These are phyloP conservation scores for Sebastes jordani DNA, from an alignment of 2,797 vertebrate genomes.

Conservation along the genomic window DNA sequence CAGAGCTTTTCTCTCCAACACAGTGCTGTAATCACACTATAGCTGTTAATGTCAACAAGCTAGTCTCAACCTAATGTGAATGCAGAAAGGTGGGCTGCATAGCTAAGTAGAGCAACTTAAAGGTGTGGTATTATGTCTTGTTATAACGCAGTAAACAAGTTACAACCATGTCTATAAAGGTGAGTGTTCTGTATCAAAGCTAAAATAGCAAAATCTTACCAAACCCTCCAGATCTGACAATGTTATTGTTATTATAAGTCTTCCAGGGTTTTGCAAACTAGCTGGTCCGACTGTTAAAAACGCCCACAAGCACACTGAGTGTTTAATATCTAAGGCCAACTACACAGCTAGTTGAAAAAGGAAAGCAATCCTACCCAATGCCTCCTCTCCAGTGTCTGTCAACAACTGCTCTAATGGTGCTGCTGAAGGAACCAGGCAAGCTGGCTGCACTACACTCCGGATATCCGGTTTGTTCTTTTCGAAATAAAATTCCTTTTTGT, in stretches of 20 bases:
- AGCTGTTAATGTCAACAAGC: conserved; percentile 23
- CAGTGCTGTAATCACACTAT: not conserved
- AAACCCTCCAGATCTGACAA: conserved; percentile 16
- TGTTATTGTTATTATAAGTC: not conserved
- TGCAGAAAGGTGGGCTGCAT: not conserved
- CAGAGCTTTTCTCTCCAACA: not conserved
- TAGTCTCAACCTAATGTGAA: not conserved
- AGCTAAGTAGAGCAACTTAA: not conserved
- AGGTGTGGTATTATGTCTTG: not conserved
- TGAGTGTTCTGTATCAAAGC: not conserved
- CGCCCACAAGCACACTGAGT: not conserved
- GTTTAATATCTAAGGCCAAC: not conserved
- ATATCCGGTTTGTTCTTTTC: conserved; percentile 11
- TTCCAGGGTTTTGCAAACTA: conserved; percentile 2
- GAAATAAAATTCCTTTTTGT: conserved; percentile 2
- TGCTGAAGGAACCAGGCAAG: not conserved
- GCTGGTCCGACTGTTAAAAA: not conserved
- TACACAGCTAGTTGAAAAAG: not conserved
- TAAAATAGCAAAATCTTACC: conserved; percentile 54
- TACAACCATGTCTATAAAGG: not conserved
- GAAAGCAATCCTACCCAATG: not conserved
- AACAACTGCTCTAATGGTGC: conserved; percentile 55
- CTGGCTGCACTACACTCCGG: rapidly evolving
- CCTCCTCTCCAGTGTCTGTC: conserved; percentile 34
- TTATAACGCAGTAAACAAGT: conserved; percentile 3